Evolutionary conservation across 1,140 invertebrate genomes (phyloP), one percentile per base, ranked within the genome.

Genomic region (Drosophila busckii): DNA sequence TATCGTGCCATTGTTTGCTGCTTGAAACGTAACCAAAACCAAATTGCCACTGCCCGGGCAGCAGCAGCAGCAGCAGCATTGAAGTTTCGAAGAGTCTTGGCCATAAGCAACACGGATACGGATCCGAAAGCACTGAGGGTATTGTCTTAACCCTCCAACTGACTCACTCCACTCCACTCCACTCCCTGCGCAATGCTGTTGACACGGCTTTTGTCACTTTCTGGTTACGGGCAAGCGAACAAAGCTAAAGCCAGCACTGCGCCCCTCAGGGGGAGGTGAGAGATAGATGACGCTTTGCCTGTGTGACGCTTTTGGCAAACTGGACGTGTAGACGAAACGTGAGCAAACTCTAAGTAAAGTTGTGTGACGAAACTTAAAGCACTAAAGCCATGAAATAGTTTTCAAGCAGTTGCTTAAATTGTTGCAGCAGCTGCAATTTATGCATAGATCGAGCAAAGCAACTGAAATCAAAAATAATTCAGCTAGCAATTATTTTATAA

Each of bases 141-240:
- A 68, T 78, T 78, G 71, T 78, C 71, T 78, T 80, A 80, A 50
- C 68, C 56, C 53, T 41, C 46, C 41, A 52, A 32, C 28, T 32
- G 20, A n/a, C 22, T 12, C 26, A 6, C 12, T 16, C n/a, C 28
- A 22, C 10, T 52, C 42, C 5, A 32, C 6, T 42, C 46, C 31
- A 80, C 63, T 56, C 67, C 71, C 67, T 80, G 38, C 78, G 73
- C n/a, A 55, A 68, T 78, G 73, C 68, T 78, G 71, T 78, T 78
- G 71, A 80, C 71, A 78, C 68, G 75, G 71, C 71, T 78, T 78
- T 78, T 78, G 71, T 78, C 73, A 80, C 80, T 78, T 78, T 78
- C 71, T 78, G 71, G 71, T 73, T 78, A 78, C 55, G 71, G 73
- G 52, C 71, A 78, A 49, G 70, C 70, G 70, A 66, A 76, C 70